Conservation (phyloP, 2,113 vertebrate genomes). For the Oxyruncus cristatus region DNA sequence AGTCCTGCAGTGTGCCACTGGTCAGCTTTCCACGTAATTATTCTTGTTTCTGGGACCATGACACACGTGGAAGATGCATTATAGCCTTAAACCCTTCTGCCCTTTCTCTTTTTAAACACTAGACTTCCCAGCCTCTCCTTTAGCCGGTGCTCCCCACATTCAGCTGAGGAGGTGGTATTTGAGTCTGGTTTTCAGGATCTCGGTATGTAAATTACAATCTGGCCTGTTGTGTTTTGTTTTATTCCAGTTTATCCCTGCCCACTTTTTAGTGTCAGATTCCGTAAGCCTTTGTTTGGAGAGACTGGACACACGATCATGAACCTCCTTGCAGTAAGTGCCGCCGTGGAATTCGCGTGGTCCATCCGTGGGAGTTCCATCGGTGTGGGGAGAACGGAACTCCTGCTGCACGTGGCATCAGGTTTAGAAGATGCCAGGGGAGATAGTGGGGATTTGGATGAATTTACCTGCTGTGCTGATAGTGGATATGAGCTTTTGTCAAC, state of each 20-base stretch:
- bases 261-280: conserved; percentile 95
- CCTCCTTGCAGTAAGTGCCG: conserved; percentile 90
- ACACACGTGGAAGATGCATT: fast-evolving
- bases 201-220: background rate
- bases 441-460: background rate
- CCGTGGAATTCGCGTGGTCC: background rate
- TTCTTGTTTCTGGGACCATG: background rate
- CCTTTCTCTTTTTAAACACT: background rate
- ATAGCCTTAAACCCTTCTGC: background rate
- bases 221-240: conserved; percentile 56
- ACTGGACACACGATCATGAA: conserved; percentile 99
- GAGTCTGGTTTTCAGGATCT: background rate
- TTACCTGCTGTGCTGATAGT: background rate
- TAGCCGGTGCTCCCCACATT: background rate
- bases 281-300: conserved; percentile 97
- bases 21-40: background rate
- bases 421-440: background rate
- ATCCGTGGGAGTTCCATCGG: fast-evolving
- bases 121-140: background rate
- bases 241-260: conserved; percentile 94
- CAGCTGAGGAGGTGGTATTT: background rate
- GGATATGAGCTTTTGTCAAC: background rate
- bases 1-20: background rate
- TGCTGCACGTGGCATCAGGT: fast-evolving
- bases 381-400: background rate